A percentile compares a stretch with the other conserved stretches of the same genome.
phyloP scores from a whole-genome alignment of 2,888 invertebrate genomes.

The Zootermopsis nevadensis region DNA sequence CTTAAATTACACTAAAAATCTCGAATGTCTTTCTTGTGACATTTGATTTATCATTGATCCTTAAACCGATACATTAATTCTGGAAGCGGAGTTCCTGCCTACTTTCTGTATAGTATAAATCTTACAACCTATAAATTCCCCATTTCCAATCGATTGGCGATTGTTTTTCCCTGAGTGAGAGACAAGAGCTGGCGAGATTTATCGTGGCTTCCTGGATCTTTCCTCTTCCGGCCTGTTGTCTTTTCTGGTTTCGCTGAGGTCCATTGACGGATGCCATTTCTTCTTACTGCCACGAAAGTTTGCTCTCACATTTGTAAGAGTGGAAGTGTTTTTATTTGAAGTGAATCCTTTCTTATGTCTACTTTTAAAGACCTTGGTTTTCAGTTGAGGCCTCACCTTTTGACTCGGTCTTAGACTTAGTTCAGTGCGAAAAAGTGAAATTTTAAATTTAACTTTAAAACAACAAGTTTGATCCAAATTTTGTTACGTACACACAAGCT shows the following conservation, averaged over 20 bases:
- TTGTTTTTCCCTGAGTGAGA: constrained; percentile 39
- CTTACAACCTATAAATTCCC: constrained; percentile 27
- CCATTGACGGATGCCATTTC: constrained; percentile 41
- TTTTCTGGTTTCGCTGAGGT: constrained; percentile 32
- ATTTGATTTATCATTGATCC: constrained; percentile 12
- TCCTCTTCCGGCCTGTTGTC: constrained; percentile 9
- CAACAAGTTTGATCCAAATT: too few species aligned
- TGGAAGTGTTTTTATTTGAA: not conserved
- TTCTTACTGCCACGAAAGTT: constrained; percentile 5
- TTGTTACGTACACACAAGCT: too few species aligned
- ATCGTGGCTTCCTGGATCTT: constrained; percentile 13
- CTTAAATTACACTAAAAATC: not conserved
- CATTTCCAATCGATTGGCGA: constrained; percentile 37
- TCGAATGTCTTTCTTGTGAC: constrained; percentile 15
- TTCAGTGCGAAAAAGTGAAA: too few species aligned
- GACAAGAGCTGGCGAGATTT: constrained; percentile 30
- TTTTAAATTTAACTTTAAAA: too few species aligned
- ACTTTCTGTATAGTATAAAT: not conserved
- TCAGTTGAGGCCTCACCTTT: too few species aligned
- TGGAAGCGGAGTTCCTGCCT: not conserved
- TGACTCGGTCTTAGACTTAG: too few species aligned
- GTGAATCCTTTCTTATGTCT: not conserved
- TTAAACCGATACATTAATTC: constrained; percentile 24
- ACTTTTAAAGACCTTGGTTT: too few species aligned
- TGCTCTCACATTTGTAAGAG: not conserved